Percentiles rank a stretch among this genome's conserved stretches.
Evolutionary conservation across 1,140 invertebrate species (phyloP).

Genomic region (Aphaenogaster floridana): DNA sequence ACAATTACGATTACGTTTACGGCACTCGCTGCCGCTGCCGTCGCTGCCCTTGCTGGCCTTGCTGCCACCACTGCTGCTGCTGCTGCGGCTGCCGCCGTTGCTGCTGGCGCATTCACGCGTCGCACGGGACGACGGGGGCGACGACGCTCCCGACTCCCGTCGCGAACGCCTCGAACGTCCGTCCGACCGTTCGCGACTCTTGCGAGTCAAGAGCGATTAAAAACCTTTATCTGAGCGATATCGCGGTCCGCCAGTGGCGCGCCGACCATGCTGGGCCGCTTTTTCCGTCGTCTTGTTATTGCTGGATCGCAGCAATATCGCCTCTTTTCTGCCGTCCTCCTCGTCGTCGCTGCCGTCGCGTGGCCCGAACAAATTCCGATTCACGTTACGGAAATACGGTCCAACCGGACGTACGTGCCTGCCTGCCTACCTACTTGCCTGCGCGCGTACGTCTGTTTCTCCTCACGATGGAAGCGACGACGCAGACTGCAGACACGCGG

Average conservation of each 20-base stretch:
- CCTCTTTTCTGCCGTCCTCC: neutral
- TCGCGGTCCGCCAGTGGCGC: neutral
- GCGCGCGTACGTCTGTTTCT: neutral
- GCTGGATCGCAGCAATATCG: neutral
- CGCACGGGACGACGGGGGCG: neutral
- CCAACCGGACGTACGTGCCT: neutral
- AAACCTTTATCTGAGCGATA: slow-evolving; percentile 34
- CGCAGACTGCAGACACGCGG: neutral
- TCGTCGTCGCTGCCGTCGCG: neutral
- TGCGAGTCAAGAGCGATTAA: slow-evolving; percentile 1
- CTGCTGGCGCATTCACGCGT: slow-evolving; percentile 4
- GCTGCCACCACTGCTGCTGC: neutral
- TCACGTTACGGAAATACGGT: slow-evolving; percentile 26
- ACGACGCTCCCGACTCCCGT: neutral
- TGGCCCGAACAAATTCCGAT: slow-evolving; percentile 15
- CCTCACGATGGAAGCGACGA: slow-evolving; percentile 10
- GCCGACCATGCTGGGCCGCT: neutral
- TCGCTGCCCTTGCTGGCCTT: neutral
- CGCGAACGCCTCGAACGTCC: slow-evolving; percentile 18
- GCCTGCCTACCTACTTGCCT: neutral
- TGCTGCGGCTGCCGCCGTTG: neutral
- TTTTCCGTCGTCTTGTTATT: neutral
- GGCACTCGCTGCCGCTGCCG: neutral
- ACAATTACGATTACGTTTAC: slow-evolving; percentile 1
- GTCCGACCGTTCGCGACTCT: neutral